phyloP scores from a whole-genome alignment of 64 coral and sea anemone genomes.

The Dendronephthya gigantea region DNA sequence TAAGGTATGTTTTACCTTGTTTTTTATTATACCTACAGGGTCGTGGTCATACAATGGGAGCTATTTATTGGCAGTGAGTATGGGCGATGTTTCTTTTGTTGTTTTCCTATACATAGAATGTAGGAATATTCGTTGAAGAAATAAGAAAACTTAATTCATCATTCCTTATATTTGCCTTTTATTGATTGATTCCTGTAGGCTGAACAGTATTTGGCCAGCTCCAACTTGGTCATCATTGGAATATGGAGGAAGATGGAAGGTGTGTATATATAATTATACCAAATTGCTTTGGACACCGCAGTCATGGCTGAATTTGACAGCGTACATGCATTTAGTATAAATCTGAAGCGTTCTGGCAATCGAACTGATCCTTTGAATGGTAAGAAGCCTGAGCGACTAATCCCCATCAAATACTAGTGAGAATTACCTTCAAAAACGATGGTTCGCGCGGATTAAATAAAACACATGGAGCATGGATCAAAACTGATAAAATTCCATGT shows the following conservation, averaged over 20 bases:
- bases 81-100: background rate
- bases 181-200: conserved; percentile 26
- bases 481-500: background rate
- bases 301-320: too few relatives aligned
- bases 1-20: background rate
- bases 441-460: too few relatives aligned
- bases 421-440: too few relatives aligned
- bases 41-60: conserved; percentile 86
- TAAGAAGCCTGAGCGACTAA: too few relatives aligned
- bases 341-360: background rate
- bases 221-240: conserved; percentile 94
- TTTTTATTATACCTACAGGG: conserved; percentile 40
- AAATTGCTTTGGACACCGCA: background rate
- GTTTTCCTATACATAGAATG: background rate
- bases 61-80: conserved; percentile 98
- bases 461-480: too few relatives aligned
- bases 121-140: background rate
- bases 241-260: conserved; percentile 98
- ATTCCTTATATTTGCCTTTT: too few relatives aligned
- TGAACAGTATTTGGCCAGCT: conserved; percentile 97
- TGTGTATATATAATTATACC: background rate
- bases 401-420: too few relatives aligned
- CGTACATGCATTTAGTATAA: too few relatives aligned
- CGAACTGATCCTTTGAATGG: too few relatives aligned
- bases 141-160: too few relatives aligned